Evolutionary conservation across 2,888 invertebrate genomes (phyloP).

Genomic region (Pristionchus arcanus): DNA sequence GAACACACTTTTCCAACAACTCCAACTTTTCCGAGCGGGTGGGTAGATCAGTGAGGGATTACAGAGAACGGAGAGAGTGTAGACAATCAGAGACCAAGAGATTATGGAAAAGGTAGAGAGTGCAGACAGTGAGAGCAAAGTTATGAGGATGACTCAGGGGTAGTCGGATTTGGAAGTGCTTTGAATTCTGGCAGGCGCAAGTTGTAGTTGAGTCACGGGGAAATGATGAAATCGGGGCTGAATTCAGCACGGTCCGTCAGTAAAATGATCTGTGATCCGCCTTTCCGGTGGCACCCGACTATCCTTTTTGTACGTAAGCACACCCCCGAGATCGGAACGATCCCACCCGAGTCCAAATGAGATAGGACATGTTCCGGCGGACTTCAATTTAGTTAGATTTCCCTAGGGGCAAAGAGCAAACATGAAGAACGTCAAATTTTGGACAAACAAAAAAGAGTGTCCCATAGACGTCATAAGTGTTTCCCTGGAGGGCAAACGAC

Average conservation of each 20-base stretch:
- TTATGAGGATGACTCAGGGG: not conserved
- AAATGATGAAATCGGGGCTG: not conserved
- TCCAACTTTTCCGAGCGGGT: no score
- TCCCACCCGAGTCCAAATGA: not conserved
- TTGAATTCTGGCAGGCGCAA: not conserved
- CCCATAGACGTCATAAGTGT: no score
- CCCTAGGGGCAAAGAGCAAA: no score
- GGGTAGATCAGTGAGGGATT: no score
- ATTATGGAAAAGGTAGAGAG: not conserved
- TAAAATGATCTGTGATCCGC: not conserved
- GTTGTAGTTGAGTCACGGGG: not conserved
- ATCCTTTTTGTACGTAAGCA: no score
- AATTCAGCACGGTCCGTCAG: not conserved
- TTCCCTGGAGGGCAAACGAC: no score
- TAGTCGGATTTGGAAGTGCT: not conserved
- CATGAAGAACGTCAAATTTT: no score
- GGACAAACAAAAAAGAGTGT: no score
- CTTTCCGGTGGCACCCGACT: not conserved
- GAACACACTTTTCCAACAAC: no score
- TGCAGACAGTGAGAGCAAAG: not conserved
- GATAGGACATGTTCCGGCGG: no score
- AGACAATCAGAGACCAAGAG: not conserved
- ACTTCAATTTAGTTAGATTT: no score
- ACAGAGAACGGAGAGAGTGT: not conserved
- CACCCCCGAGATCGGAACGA: not conserved